These are phyloP conservation scores for Siniperca knerii DNA, from an alignment of 2,113 vertebrate species.

Conservation along the genomic window DNA sequence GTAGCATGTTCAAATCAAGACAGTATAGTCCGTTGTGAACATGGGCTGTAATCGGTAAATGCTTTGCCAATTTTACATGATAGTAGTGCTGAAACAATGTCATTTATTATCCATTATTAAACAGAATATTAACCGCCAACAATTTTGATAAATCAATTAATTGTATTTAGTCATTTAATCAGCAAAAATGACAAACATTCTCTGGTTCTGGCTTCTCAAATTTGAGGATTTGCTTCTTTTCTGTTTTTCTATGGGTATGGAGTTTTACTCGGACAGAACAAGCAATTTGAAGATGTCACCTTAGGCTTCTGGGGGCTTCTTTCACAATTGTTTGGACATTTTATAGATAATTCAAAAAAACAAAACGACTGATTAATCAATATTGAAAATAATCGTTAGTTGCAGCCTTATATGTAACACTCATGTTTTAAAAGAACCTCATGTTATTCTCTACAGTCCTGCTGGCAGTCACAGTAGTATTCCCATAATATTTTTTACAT, in stretches of 20 bases:
- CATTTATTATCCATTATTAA: not conserved
- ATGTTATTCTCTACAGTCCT: not conserved
- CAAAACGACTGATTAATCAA: not conserved
- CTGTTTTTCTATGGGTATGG: not conserved
- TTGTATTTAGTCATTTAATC: not conserved
- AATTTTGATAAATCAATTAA: not conserved
- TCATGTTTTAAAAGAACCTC: too few species aligned
- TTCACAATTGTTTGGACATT: not conserved
- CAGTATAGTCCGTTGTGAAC: not conserved
- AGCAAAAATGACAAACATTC: not conserved
- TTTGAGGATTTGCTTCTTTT: not conserved
- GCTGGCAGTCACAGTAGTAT: not conserved
- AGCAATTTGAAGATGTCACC: not conserved
- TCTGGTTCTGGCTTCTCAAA: not conserved
- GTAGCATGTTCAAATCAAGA: constrained; percentile 19
- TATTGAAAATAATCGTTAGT: not conserved
- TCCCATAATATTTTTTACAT: not conserved
- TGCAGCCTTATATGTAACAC: too few species aligned
- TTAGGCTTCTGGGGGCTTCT: too few species aligned
- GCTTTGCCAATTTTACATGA: not conserved
- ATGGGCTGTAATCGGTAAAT: not conserved
- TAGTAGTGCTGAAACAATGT: not conserved
- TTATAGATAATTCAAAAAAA: not conserved
- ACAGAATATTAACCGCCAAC: not conserved
- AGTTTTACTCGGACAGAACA: not conserved